Evolutionary conservation across 2,888 invertebrate genomes (phyloP).

Genomic region (Chironomus tentans): DNA sequence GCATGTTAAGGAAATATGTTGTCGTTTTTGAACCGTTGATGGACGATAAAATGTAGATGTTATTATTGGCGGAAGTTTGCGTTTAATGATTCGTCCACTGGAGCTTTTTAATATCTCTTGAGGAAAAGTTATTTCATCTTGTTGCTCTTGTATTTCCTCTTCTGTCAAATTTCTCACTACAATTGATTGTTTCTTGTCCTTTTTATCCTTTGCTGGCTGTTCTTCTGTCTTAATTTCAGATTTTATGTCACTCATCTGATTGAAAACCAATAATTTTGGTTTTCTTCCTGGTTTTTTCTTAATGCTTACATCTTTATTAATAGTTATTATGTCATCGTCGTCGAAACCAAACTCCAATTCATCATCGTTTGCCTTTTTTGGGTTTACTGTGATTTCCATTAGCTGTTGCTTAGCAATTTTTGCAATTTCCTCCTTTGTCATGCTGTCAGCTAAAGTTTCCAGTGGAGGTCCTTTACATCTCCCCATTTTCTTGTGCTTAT

Average conservation of each 20-base stretch:
- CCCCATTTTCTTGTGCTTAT: slow-evolving; percentile 16
- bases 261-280: not conserved
- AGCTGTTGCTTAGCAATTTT: slow-evolving; percentile 9
- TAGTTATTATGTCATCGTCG: not conserved
- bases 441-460: not conserved
- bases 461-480: slow-evolving; percentile 17
- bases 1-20: not conserved
- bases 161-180: not conserved
- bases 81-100: slow-evolving; percentile 15
- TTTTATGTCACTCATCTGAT: not conserved
- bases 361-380: not conserved
- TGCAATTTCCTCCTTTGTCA: slow-evolving; percentile 15
- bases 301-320: not conserved
- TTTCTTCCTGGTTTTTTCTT: slow-evolving; percentile 6
- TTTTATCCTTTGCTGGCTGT: not conserved
- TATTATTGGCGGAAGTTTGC: not conserved
- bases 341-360: not conserved
- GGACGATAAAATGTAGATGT: not conserved
- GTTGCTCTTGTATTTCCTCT: not conserved
- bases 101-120: not conserved
- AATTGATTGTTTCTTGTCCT: not conserved
- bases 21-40: not conserved
- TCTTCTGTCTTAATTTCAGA: not conserved
- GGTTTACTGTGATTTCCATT: slow-evolving; percentile 17
- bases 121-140: not conserved